phyloP scores from a whole-genome alignment of 2,888 invertebrate species.

The Isoperla grammatica region DNA sequence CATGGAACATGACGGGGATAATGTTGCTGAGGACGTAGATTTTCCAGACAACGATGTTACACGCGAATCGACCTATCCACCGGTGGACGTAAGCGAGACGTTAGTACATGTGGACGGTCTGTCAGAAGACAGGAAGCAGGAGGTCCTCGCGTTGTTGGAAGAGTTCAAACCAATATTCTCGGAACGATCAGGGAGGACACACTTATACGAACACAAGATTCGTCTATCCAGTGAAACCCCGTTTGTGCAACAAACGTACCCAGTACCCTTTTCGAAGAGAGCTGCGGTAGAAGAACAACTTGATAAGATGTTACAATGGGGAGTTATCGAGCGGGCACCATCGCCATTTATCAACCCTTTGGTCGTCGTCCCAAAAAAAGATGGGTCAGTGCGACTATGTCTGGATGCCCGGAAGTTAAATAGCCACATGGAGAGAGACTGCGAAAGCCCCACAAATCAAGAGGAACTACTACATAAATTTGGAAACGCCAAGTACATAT shows the following conservation, averaged over 20 bases:
- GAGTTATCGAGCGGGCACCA: background rate
- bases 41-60: no score
- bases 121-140: no score
- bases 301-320: background rate
- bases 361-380: background rate
- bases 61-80: no score
- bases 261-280: background rate
- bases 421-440: background rate
- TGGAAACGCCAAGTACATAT: background rate
- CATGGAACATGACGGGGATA: no score
- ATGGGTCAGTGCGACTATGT: background rate
- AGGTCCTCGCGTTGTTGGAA: no score
- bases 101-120: no score
- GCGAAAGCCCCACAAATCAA: background rate
- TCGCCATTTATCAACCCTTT: background rate
- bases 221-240: background rate
- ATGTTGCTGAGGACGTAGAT: no score
- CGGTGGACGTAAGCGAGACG: no score
- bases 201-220: background rate
- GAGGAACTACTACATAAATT: constrained; percentile 1
- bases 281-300: background rate
- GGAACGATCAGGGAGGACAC: background rate
- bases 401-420: background rate
- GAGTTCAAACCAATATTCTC: background rate
- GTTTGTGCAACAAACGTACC: background rate